Base-by-base conservation (phyloP, 2,113 vertebrate genomes). In the Hiodon tergisus region DNA sequence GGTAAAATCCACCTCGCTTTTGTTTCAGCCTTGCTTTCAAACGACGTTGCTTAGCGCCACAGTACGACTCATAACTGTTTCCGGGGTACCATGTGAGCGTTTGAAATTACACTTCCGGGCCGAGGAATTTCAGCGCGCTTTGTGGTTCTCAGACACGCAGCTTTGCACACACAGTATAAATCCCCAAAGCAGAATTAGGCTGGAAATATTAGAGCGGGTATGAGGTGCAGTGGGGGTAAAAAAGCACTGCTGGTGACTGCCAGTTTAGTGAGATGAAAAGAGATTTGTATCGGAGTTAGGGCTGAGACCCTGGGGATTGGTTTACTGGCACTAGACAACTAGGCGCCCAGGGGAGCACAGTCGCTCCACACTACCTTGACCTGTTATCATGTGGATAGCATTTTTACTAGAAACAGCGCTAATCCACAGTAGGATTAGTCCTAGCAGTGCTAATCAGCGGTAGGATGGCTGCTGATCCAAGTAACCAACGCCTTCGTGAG, bases 311-410 rank as follows among this genome's bases (percentile, higher is more conserved):
- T 83, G 67, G 81, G 86, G 88, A 90, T 90, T 88, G 84, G 84
- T 81, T 90, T 88, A 89, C 87, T 84, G 83, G 81, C 80, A 76
- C 81, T 87, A 88, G 88, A 89, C 88, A 88, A 85, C 84, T 83
- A 84, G 88, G 89, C 87, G 87, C 88, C 89, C 81, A 67, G 66
- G 77, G 74, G 78, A 82, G 81, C 79, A 67, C 78, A 82, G 83
- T 79, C 83, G 80, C 81, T 84, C 81, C 81, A 83, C 71, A 60
- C 58, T 61, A n/a, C 31, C 58, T 51, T 72, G 2, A 72, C 59
- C 62, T 52, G 60, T 11, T 50, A 71, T 54, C 10, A 50, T 59
- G 31, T 31, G 31, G 31, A 31, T 31, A 31, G 31, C 31, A 2
- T 31, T 31, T 31, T 31, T 31, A 31, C 31, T 31, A 31, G 31